Conservation (phyloP, 2,888 invertebrate genomes). For the Drosophila eohydei region DNA sequence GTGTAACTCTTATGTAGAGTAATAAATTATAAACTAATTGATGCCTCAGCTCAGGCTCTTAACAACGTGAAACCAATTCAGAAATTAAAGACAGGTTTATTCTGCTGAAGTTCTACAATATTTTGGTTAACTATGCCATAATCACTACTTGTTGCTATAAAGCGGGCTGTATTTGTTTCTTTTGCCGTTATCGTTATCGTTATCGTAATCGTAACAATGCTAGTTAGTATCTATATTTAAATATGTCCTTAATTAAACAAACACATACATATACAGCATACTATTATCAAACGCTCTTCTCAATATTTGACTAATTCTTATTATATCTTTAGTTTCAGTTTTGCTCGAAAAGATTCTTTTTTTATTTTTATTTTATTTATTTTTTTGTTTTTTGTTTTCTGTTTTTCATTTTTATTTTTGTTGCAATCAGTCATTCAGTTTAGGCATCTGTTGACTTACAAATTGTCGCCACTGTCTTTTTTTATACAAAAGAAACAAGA, state of each 20-base stretch:
- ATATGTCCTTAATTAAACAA: slow-evolving; percentile 54
- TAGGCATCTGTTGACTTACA: slow-evolving; percentile 80
- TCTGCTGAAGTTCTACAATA: slow-evolving; percentile 50
- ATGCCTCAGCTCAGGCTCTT: slow-evolving; percentile 3
- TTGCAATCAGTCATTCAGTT: slow-evolving; percentile 77
- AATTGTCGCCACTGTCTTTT: slow-evolving; percentile 81
- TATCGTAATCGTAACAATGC: slow-evolving; percentile 58
- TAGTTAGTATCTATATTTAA: slow-evolving; percentile 70
- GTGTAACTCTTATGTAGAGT: not conserved
- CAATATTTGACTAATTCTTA: slow-evolving; percentile 66
- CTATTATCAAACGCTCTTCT: slow-evolving; percentile 44
- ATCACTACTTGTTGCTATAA: slow-evolving; percentile 80
- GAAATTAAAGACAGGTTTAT: slow-evolving; percentile 28
- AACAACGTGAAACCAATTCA: slow-evolving; percentile 42
- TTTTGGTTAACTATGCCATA: slow-evolving; percentile 71
- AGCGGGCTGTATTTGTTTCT: slow-evolving; percentile 53
- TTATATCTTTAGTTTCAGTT: slow-evolving; percentile 46
- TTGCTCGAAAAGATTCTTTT: slow-evolving; percentile 50
- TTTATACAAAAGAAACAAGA: slow-evolving; percentile 57
- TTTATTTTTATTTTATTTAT: slow-evolving; percentile 37
- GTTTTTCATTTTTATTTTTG: slow-evolving; percentile 29
- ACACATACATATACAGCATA: slow-evolving; percentile 16
- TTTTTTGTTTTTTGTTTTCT: slow-evolving; percentile 27
- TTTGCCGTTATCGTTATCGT: not conserved
- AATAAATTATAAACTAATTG: slow-evolving; percentile 4